phyloP scores from a whole-genome alignment of 1,140 invertebrate genomes.

The Cyphomyrmex costatus region DNA sequence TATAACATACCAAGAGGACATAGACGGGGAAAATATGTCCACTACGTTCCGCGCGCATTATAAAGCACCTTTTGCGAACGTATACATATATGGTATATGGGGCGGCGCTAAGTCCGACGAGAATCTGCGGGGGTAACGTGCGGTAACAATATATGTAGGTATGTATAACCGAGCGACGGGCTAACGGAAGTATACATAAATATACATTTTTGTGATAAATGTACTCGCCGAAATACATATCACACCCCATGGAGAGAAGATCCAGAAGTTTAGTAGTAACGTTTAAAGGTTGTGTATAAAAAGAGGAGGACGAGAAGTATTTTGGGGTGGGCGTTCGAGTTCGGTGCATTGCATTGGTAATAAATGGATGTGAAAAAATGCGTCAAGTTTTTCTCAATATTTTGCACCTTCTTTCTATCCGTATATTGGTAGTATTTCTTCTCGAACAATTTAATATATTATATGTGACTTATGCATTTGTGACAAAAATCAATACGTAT shows the following conservation, averaged over 20 bases:
- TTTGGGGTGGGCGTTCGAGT: conserved; percentile 28
- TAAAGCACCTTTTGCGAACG: conserved; percentile 54
- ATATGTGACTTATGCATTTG: neutral
- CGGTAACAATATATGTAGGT: conserved; percentile 72
- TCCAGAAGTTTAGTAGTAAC: conserved; percentile 46
- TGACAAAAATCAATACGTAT: conserved; percentile 39
- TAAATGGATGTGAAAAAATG: conserved; percentile 57
- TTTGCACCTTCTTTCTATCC: conserved; percentile 33
- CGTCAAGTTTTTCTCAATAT: conserved; percentile 58
- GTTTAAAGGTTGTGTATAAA: conserved; percentile 21
- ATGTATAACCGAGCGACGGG: conserved; percentile 55
- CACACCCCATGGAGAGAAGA: conserved; percentile 35
- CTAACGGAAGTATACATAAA: conserved; percentile 71
- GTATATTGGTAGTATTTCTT: neutral
- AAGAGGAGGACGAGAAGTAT: neutral
- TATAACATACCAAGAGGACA: conserved; percentile 8
- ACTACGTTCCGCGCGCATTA: conserved; percentile 58
- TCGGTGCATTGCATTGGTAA: conserved; percentile 24
- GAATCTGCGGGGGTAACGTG: conserved; percentile 40
- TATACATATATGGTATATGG: conserved; percentile 28
- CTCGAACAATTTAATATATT: neutral
- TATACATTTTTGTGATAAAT: conserved; percentile 80
- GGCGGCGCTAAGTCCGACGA: conserved; percentile 54
- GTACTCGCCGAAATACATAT: conserved; percentile 63
- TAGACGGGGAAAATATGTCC: conserved; percentile 67